Conservation (phyloP, 1,140 invertebrate species). For the Drosophila truncata region DNA sequence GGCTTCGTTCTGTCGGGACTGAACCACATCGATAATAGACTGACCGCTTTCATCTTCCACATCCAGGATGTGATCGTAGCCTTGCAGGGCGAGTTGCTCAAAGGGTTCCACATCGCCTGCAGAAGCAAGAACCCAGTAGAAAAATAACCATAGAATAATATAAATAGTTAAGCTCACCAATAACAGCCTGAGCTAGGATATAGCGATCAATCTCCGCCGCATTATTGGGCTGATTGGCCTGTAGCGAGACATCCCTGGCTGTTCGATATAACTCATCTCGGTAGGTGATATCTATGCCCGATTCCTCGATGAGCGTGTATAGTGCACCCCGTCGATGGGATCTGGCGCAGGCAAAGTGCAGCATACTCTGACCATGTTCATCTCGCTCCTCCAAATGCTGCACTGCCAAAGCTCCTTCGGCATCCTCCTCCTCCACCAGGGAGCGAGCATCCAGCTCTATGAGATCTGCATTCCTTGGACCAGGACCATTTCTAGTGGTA, state of each 20-base stretch:
- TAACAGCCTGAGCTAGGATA: conserved; percentile 90
- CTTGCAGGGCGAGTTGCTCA: conserved; percentile 91
- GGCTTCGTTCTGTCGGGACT: conserved; percentile 88
- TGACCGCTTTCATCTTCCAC: conserved; percentile 89
- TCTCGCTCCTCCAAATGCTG: conserved; percentile 86
- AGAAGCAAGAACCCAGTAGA: not conserved
- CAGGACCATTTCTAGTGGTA: conserved; percentile 35
- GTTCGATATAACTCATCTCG: conserved; percentile 94
- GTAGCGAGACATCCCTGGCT: conserved; percentile 93
- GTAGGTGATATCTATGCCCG: conserved; percentile 91
- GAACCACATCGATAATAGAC: conserved; percentile 89
- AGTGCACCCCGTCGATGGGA: conserved; percentile 91
- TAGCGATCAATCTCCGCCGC: conserved; percentile 93
- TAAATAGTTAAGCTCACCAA: conserved; percentile 87
- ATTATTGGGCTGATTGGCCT: conserved; percentile 92
- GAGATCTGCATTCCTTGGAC: conserved; percentile 44
- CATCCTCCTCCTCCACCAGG: conserved; percentile 57
- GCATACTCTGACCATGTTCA: conserved; percentile 94
- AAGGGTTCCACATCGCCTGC: conserved; percentile 91
- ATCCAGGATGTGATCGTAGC: conserved; percentile 95
- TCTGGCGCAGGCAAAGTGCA: conserved; percentile 94
- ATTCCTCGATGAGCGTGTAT: conserved; percentile 91
- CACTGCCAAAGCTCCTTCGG: conserved; percentile 42
- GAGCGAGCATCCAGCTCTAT: conserved; percentile 62
- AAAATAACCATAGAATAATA: not conserved